A percentile compares a stretch with the other conserved stretches of the same genome.
These are phyloP conservation scores for Empidonax alnorum DNA, from an alignment of 2,113 vertebrate genomes.

Conservation along the genomic window DNA sequence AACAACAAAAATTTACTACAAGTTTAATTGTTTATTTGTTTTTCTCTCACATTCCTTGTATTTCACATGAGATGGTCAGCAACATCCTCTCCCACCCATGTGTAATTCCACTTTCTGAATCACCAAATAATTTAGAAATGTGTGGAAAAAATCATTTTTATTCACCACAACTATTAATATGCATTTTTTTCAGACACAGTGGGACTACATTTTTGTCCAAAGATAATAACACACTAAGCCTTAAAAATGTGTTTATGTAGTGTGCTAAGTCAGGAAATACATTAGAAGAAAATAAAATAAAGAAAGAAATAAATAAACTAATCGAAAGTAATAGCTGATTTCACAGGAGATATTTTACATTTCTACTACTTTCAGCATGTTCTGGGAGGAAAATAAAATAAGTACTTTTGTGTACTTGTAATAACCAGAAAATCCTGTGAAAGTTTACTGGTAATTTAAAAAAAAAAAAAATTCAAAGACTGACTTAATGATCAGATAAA, in stretches of 20 bases:
- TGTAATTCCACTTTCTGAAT: background rate
- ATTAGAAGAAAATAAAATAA: background rate
- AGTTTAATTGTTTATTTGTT: background rate
- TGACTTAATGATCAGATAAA: background rate
- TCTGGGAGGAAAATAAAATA: background rate
- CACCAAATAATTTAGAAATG: background rate
- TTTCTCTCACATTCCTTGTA: background rate
- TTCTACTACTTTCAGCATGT: background rate
- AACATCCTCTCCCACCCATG: background rate
- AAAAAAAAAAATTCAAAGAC: background rate
- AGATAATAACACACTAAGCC: background rate
- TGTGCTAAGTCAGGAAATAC: background rate
- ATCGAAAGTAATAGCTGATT: background rate
- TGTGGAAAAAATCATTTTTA: background rate
- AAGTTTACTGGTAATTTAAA: background rate
- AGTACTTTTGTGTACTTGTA: background rate
- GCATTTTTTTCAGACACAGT: background rate
- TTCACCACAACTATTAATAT: background rate
- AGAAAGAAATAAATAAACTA: background rate
- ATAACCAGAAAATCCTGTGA: background rate
- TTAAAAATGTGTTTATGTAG: background rate
- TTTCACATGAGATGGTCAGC: background rate
- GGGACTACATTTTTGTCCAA: background rate
- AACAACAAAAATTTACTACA: background rate
- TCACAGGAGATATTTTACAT: background rate